These are phyloP conservation scores for Cyclura pinguis DNA, from an alignment of 2,797 vertebrate species.

Conservation along the genomic window DNA sequence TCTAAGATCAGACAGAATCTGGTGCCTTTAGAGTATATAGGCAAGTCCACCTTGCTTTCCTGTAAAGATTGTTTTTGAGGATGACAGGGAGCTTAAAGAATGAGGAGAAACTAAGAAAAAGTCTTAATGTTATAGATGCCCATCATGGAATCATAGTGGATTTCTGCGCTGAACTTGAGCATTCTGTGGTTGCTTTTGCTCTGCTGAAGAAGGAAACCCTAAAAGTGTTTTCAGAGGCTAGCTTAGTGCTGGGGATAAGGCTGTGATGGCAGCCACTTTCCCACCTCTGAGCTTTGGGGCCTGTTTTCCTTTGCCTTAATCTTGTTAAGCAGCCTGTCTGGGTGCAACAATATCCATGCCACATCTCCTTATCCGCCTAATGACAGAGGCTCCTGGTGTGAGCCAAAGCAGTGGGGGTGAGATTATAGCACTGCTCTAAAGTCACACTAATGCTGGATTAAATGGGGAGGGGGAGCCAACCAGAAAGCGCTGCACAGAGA, in stretches of 20 bases:
- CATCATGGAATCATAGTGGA: background rate
- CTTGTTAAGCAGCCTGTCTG: constrained; percentile 29
- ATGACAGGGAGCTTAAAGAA: background rate
- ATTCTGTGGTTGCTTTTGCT: background rate
- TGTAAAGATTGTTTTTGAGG: background rate
- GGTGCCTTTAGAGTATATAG: too few relatives aligned
- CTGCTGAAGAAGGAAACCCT: background rate
- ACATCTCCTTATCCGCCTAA: constrained; percentile 20
- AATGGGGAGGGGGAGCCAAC: background rate
- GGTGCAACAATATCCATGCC: background rate
- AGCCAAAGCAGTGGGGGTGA: background rate
- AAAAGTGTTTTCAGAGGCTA: background rate
- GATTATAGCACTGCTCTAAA: constrained; percentile 24
- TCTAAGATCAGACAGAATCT: too few relatives aligned
- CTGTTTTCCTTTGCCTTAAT: constrained; percentile 24
- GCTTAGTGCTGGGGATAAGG: background rate
- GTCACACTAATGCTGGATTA: constrained; percentile 24
- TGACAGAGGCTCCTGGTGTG: constrained; percentile 11
- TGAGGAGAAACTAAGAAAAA: background rate
- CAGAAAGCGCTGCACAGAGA: background rate
- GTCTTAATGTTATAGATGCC: background rate
- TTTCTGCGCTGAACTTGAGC: background rate
- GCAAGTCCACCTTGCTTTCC: background rate
- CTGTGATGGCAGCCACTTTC: background rate
- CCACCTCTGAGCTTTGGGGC: constrained; percentile 3